Conservation (phyloP, 2,888 invertebrate species). For the Drosophila colorata region DNA sequence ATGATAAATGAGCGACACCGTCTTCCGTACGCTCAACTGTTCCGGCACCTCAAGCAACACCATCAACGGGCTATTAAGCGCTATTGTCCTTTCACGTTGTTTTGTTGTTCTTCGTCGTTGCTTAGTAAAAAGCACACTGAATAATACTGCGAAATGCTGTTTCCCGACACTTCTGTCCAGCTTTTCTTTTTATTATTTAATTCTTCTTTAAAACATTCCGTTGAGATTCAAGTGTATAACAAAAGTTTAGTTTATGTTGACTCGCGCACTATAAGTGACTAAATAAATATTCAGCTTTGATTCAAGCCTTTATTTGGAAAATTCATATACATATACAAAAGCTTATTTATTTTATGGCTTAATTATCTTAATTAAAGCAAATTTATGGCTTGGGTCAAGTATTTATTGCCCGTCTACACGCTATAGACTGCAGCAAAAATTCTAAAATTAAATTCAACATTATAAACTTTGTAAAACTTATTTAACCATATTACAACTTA, state of each 20-base stretch:
- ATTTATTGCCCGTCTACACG: neutral
- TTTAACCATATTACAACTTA: neutral
- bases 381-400: slow-evolving; percentile 4
- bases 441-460: neutral
- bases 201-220: neutral
- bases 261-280: too few relatives aligned
- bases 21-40: slow-evolving; percentile 57
- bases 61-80: slow-evolving; percentile 70
- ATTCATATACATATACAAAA: neutral
- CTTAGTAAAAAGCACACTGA: slow-evolving; percentile 30
- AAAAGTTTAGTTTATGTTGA: neutral
- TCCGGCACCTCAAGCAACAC: slow-evolving; percentile 51
- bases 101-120: slow-evolving; percentile 44
- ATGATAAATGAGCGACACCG: slow-evolving; percentile 74
- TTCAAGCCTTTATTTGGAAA: neutral
- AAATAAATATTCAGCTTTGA: too few relatives aligned
- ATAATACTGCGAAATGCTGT: slow-evolving; percentile 34
- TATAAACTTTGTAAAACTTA: slow-evolving; percentile 15
- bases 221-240: neutral
- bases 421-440: neutral
- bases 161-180: slow-evolving; percentile 21
- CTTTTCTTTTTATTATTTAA: neutral
- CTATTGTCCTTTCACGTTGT: slow-evolving; percentile 62
- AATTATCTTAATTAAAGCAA: slow-evolving; percentile 14
- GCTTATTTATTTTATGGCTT: neutral